Evolutionary conservation across 2,888 invertebrate species (phyloP), one percentile per base, ranked within the genome.

Genomic region (Bibio marci): DNA sequence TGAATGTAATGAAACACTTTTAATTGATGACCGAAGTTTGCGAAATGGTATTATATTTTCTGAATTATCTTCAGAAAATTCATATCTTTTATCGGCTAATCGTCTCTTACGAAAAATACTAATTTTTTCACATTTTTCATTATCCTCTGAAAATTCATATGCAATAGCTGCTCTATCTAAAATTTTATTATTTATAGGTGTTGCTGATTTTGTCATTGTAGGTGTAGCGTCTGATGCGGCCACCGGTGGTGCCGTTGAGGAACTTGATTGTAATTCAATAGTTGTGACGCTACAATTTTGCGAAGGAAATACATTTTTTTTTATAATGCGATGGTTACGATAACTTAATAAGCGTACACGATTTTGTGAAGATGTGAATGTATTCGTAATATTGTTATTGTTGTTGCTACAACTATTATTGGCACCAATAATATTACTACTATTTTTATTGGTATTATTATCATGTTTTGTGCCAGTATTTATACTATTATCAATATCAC

Each of bases 1-100:
- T 30, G 34, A 15, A 30, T 30, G 19, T 4, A 25, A 11, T 18
- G 35, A 46, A 31, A 51, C 45, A 17, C 54, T 54, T 14, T 45
- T 25, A 11, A 28, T 19, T 13, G 26, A 26, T 18, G 39, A 35
- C 10, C 39, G 25, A 15, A 34, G 15, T 19, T 55, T 67, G 44
- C 55, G 64, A 50, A 55, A 58, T 35, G 54, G 64, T 50, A 73
- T 66, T 41, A 73, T 72, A 48, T 74, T 74, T 50, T 74, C 73
- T 0, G 69, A 66, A 47, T 73, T 72, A 43, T 85, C 85, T 49
- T 86, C 87, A 1, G 81, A 82, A 53, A 90, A 88, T 53, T 88
- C 88, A 54, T 90, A 90, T 56, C 87, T 88, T 56, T 90, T 90
- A 52, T 90, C 88, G 1, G 90, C 90, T 38, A 88, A 61, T 7